phyloP scores from a whole-genome alignment of 2,797 vertebrate species.

The Lacerta viridis region DNA sequence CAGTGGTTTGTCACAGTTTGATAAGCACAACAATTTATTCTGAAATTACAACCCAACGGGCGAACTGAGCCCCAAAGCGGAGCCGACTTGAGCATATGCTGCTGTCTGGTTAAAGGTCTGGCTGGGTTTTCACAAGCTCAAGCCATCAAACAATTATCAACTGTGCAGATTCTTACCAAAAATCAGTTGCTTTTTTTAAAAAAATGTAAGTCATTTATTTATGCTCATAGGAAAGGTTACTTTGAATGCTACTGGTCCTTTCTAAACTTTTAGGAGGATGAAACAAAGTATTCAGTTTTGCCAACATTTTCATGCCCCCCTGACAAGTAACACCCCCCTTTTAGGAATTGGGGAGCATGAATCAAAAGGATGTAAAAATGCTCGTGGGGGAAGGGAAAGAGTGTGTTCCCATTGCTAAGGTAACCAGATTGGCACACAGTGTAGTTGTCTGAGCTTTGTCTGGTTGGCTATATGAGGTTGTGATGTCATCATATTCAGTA shows the following conservation, averaged over 20 bases:
- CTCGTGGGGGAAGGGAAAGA: background rate
- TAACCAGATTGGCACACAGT: background rate
- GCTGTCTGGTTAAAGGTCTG: conserved; percentile 50
- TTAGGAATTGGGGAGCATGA: no score
- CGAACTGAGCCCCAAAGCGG: conserved; percentile 63
- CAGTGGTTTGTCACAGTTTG: conserved; percentile 78
- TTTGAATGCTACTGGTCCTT: background rate
- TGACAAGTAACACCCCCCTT: background rate
- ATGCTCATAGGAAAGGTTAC: background rate
- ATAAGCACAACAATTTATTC: conserved; percentile 79
- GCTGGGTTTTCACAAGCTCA: conserved; percentile 61
- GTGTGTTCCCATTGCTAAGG: background rate
- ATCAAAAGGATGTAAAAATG: background rate
- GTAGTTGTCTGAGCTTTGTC: background rate
- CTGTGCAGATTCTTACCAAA: conserved; percentile 61
- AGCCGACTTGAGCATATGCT: conserved; percentile 54
- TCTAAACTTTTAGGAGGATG: background rate
- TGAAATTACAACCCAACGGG: conserved; percentile 73
- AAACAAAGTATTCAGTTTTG: background rate
- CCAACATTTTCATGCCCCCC: background rate
- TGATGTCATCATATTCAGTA: background rate
- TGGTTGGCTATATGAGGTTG: background rate
- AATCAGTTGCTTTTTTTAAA: conserved; percentile 43
- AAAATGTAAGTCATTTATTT: conserved; percentile 39
- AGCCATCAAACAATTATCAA: conserved; percentile 62